Evolutionary conservation across 2,113 vertebrate species (phyloP), one percentile per base, ranked within the genome.

Genomic region (Herpetotheres cachinnans): DNA sequence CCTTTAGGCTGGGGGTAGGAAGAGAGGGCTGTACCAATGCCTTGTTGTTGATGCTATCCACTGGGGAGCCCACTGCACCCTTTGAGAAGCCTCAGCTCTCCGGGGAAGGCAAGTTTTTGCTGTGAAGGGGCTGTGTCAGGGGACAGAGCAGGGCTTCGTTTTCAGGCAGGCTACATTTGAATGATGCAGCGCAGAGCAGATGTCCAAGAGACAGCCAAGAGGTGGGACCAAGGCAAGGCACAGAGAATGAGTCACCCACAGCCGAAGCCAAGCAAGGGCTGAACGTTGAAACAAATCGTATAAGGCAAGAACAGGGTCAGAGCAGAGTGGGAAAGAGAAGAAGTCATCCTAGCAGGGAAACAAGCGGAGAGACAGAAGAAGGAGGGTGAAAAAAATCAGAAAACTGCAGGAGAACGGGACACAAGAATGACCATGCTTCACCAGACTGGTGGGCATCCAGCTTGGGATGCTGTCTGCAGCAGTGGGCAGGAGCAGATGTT

Each of bases 141-240:
- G 70, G 58, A 77, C 61, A 10, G 73, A 91, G 78, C 16, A 36
- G 61, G 71, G 76, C 69, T 87, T 61, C 9, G 0, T 47, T 58
- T 36, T 56, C 83, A 81, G 47, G 20, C 95, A 50, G 61, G 72
- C 94, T 46, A 47, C 34, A 26, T 88, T 85, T 47, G 82, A 82
- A 32, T 7, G 55, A 90, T 71, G 82, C 82, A 88, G 70, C 16
- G 2, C 74, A 77, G 66, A 92, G 65, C 96, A 97, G 86, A 95
- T 86, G 71, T 97, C 89, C 87, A 70, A 77, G 84, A 90, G 42
- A 77, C 40, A 94, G 95, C 91, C 63, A 91, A 61, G 93, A 97
- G 94, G 78, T 86, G 91, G 90, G 89, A 95, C 24, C 1, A 6
- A 83, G 84, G 87, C 91, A 88, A 96, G 89, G 66, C 82, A 1